Conservation (phyloP, 2,113 vertebrate species). For the Mellivora capensis region DNA sequence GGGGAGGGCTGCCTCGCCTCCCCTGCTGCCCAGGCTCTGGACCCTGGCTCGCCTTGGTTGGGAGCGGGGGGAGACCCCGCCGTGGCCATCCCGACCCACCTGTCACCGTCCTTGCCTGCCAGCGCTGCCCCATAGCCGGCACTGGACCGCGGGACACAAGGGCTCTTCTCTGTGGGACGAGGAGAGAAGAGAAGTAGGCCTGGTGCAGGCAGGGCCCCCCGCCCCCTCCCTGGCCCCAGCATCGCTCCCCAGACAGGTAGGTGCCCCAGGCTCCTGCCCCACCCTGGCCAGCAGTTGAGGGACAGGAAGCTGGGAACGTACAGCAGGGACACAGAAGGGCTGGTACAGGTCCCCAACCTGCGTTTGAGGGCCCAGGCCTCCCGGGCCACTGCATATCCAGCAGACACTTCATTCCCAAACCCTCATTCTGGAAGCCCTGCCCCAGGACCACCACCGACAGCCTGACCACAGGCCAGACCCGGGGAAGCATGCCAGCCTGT, state of each 20-base stretch:
- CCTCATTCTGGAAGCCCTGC: not conserved
- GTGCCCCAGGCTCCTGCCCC: not conserved
- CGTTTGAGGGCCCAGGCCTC: not conserved
- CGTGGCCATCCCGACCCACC: constrained; percentile 70
- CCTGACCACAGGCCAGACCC: not conserved
- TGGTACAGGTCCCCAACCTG: not conserved
- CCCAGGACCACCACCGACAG: not conserved
- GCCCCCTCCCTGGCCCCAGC: not conserved
- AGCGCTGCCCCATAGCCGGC: constrained; percentile 53
- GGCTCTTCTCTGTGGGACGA: constrained; percentile 82
- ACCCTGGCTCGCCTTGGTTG: not conserved
- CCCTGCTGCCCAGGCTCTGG: not conserved
- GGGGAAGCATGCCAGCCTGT: not conserved
- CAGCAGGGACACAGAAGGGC: not conserved
- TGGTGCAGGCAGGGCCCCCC: not conserved
- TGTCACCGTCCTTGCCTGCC: constrained; percentile 69
- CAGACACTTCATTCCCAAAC: not conserved
- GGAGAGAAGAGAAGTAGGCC: constrained; percentile 28
- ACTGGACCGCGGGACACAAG: constrained; percentile 77
- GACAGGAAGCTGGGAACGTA: not conserved
- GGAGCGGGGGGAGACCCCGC: not conserved
- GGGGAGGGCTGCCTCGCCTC: not conserved
- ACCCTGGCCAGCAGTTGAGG: not conserved
- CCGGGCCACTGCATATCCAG: not conserved
- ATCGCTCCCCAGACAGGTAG: accelerated